Conservation (phyloP, 2,797 vertebrate species). For the Gallinago stenura region DNA sequence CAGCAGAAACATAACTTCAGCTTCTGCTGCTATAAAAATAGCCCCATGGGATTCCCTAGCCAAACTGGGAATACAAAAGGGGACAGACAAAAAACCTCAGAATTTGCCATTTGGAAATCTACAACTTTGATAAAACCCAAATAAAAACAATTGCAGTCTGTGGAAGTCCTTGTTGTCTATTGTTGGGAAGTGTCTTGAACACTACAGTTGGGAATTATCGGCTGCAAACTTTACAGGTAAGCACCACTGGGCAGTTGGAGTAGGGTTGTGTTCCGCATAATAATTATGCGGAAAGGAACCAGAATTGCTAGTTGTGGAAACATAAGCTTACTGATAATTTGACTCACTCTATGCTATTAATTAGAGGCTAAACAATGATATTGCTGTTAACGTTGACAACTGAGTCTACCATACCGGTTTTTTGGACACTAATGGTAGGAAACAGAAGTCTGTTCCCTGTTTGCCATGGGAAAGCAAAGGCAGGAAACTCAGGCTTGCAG, state of each 20-base stretch:
- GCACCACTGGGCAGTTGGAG: neutral
- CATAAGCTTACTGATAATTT: neutral
- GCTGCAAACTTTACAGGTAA: neutral
- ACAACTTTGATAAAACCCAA: neutral
- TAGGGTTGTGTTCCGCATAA: neutral
- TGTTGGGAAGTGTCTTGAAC: neutral
- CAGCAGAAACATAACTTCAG: neutral
- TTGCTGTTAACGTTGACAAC: constrained; percentile 37
- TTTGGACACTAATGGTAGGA: neutral
- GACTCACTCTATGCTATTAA: neutral
- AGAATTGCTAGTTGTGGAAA: neutral
- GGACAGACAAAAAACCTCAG: neutral
- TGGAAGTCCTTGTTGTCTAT: neutral
- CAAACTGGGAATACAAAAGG: neutral
- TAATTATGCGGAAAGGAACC: neutral
- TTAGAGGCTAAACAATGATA: constrained; percentile 36
- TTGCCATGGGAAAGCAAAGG: neutral
- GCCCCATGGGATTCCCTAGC: neutral
- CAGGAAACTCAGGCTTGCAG: neutral
- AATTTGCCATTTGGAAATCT: neutral
- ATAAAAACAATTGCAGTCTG: neutral
- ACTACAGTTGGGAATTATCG: neutral
- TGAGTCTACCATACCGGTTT: neutral
- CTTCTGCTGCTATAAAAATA: neutral
- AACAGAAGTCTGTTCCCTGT: neutral